phyloP scores from a whole-genome alignment of 2,888 invertebrate species.

The Nomada flava region DNA sequence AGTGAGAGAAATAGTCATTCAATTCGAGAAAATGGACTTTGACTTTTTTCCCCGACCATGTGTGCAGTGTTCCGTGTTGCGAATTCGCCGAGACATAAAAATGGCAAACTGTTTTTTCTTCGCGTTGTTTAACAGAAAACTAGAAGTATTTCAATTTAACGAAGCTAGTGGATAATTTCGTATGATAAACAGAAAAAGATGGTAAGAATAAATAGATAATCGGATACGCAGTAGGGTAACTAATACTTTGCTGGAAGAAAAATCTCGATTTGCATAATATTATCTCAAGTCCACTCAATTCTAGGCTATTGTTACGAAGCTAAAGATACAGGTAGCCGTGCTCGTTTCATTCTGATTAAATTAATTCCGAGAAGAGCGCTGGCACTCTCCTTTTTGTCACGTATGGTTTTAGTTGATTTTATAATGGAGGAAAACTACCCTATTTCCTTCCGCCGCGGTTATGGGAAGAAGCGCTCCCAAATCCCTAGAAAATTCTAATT shows the following conservation, averaged over 20 bases:
- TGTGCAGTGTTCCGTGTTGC: too few relatives aligned
- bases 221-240: constrained; percentile 15
- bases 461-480: constrained; percentile 67
- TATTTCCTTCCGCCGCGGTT: constrained; percentile 68
- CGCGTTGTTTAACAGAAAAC: too few relatives aligned
- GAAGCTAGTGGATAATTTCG: too few relatives aligned
- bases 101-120: too few relatives aligned
- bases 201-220: constrained; percentile 29
- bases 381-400: constrained; percentile 75
- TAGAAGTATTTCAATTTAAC: too few relatives aligned
- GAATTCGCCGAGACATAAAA: too few relatives aligned
- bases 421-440: constrained; percentile 77
- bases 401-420: constrained; percentile 79
- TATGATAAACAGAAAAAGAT: neutral
- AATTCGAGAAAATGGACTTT: too few relatives aligned
- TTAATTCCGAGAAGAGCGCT: constrained; percentile 69
- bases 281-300: constrained; percentile 63
- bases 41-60: too few relatives aligned
- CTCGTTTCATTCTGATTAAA: constrained; percentile 74
- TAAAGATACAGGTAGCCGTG: constrained; percentile 68
- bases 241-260: constrained; percentile 52
- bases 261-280: constrained; percentile 64
- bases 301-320: constrained; percentile 65
- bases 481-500: constrained; percentile 78
- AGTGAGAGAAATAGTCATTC: too few relatives aligned